Percentiles rank a stretch among this genome's conserved stretches.
phyloP scores from a whole-genome alignment of 2,888 invertebrate genomes.

The Anodontia alba region DNA sequence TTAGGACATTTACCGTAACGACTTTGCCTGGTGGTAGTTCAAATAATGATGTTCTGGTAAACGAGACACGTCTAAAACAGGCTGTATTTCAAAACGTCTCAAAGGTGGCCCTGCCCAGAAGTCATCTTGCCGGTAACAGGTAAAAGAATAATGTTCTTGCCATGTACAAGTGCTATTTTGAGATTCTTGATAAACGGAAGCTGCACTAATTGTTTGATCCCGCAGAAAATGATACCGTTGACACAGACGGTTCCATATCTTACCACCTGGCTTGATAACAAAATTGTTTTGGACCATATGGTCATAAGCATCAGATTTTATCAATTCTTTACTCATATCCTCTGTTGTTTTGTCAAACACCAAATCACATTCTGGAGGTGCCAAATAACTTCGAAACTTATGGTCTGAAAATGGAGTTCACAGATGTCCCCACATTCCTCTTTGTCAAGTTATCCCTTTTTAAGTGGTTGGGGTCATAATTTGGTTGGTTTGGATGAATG shows the following conservation, averaged over 20 bases:
- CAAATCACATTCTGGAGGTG: too few species aligned
- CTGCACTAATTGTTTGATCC: constrained; percentile 18
- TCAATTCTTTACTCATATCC: too few species aligned
- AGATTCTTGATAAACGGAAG: constrained; percentile 16
- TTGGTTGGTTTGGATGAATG: too few species aligned
- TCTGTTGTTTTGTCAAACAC: too few species aligned
- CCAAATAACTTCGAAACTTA: too few species aligned
- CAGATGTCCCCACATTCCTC: too few species aligned
- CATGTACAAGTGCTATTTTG: constrained; percentile 23
- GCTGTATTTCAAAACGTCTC: constrained; percentile 34
- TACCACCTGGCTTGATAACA: constrained; percentile 27
- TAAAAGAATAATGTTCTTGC: constrained; percentile 32
- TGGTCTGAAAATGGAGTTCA: too few species aligned
- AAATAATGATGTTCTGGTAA: constrained; percentile 33
- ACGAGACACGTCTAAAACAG: constrained; percentile 28
- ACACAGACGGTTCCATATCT: constrained; percentile 23
- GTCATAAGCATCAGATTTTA: too few species aligned
- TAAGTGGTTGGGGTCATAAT: too few species aligned
- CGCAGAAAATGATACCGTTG: background rate
- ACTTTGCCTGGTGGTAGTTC: constrained; percentile 27
- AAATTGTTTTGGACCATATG: too few species aligned
- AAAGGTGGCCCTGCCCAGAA: constrained; percentile 19
- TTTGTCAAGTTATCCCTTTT: too few species aligned
- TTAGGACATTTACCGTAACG: too few species aligned
- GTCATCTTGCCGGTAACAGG: constrained; percentile 20